A percentile compares a stretch with the other conserved stretches of the same genome.
Evolutionary conservation across 2,797 vertebrate genomes (phyloP).

Genomic region (Decapterus maruadsi): DNA sequence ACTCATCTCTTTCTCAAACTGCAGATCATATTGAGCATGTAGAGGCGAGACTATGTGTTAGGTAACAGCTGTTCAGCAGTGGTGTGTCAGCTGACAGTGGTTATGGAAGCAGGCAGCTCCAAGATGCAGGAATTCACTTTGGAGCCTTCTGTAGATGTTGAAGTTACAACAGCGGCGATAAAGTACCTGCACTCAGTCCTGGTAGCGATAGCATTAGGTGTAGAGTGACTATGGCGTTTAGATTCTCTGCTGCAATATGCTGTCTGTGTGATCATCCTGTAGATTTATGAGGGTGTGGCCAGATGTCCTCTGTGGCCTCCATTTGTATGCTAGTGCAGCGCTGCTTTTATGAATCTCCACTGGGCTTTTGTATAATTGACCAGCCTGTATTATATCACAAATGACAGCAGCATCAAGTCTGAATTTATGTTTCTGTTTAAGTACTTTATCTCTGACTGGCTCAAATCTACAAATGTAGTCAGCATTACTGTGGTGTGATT

Average conservation of each 20-base stretch:
- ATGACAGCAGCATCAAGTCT: background rate
- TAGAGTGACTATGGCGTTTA: background rate
- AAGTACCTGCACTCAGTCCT: background rate
- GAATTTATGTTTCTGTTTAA: background rate
- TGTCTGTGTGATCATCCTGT: constrained; percentile 1
- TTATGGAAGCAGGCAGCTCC: constrained; percentile 8
- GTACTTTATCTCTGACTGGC: background rate
- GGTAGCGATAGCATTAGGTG: constrained; percentile 16
- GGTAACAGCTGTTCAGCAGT: constrained; percentile 43
- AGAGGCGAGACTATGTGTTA: constrained; percentile 23
- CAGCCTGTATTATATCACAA: background rate
- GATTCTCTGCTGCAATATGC: background rate
- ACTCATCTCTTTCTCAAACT: constrained; percentile 8
- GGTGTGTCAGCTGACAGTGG: constrained; percentile 44
- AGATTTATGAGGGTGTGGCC: constrained; percentile 21
- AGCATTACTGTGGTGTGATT: background rate
- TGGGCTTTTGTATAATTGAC: constrained; percentile 3
- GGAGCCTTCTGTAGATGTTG: constrained; percentile 3
- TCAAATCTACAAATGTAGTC: background rate
- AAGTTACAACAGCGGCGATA: background rate
- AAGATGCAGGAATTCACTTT: constrained; percentile 23
- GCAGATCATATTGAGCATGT: constrained; percentile 30
- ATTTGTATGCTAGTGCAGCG: background rate
- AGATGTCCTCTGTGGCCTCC: background rate
- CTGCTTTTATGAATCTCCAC: background rate